These are phyloP conservation scores for Drosophila ohnishii DNA, from an alignment of 1,140 invertebrate species.

Conservation along the genomic window DNA sequence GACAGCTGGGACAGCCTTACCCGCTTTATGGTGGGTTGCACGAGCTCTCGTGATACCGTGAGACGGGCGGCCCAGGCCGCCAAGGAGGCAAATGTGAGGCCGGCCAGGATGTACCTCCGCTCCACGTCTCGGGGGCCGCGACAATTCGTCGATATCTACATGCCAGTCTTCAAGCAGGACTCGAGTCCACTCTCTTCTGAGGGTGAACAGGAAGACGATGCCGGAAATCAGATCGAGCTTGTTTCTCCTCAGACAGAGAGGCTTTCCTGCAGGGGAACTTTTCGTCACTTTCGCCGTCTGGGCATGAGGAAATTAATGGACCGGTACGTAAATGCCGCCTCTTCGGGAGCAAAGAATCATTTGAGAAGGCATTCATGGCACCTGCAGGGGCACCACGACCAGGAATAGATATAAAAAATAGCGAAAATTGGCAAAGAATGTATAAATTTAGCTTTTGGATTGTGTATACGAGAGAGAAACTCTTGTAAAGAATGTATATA, in stretches of 20 bases:
- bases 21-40: conserved; percentile 14
- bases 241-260: conserved; percentile 9
- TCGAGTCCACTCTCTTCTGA: not conserved
- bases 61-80: conserved; percentile 13
- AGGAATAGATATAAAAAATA: not conserved
- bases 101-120: conserved; percentile 32
- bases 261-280: conserved; percentile 12
- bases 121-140: conserved; percentile 9
- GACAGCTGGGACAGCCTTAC: conserved; percentile 17
- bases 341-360: too few relatives aligned
- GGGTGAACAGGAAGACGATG: not conserved
- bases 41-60: not conserved
- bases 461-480: too few relatives aligned
- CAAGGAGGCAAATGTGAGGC: conserved; percentile 18
- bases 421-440: too few relatives aligned
- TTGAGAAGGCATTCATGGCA: not conserved
- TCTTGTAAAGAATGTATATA: too few relatives aligned
- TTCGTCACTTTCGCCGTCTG: conserved; percentile 17
- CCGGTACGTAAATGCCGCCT: not conserved
- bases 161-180: conserved; percentile 9
- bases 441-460: too few relatives aligned
- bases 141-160: conserved; percentile 40
- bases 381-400: too few relatives aligned
- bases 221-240: not conserved
- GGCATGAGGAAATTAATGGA: conserved; percentile 12